Conservation (phyloP, 2,888 invertebrate genomes). For the Habroteleia sp. region DNA sequence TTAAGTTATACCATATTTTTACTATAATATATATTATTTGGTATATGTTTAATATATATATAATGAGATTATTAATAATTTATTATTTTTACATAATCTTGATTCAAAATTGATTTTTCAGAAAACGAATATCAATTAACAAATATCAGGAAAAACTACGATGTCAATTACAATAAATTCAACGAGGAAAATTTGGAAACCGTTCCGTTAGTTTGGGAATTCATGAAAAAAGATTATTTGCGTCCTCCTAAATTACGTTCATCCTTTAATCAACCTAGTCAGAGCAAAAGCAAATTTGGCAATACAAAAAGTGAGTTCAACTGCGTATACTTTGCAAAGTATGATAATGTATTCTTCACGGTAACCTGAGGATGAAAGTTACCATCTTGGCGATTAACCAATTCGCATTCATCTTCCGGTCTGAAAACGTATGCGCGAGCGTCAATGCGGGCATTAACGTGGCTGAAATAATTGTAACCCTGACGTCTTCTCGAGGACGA, state of each 20-base stretch:
- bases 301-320: conserved; percentile 42
- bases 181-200: background rate
- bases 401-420: conserved; percentile 40
- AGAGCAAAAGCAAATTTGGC: conserved; percentile 21
- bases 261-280: background rate
- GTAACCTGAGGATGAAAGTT: conserved; percentile 24
- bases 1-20: too few species aligned
- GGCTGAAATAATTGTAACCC: conserved; percentile 74
- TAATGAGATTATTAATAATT: too few species aligned
- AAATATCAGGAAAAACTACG: conserved; percentile 29
- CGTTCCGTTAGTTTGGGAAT: conserved; percentile 1
- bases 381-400: conserved; percentile 32
- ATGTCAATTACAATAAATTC: conserved; percentile 9
- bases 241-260: conserved; percentile 5
- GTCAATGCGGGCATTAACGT: conserved; percentile 57
- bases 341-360: conserved; percentile 22
- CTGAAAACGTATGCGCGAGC: conserved; percentile 21
- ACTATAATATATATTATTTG: too few species aligned
- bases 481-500: conserved; percentile 72
- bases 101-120: conserved; percentile 1
- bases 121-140: conserved; percentile 1
- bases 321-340: background rate
- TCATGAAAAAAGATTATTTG: conserved; percentile 7
- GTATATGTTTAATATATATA: too few species aligned
- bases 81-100: background rate